These are phyloP conservation scores for Halesus radiatus DNA, from an alignment of 1,140 invertebrate species.

Conservation along the genomic window DNA sequence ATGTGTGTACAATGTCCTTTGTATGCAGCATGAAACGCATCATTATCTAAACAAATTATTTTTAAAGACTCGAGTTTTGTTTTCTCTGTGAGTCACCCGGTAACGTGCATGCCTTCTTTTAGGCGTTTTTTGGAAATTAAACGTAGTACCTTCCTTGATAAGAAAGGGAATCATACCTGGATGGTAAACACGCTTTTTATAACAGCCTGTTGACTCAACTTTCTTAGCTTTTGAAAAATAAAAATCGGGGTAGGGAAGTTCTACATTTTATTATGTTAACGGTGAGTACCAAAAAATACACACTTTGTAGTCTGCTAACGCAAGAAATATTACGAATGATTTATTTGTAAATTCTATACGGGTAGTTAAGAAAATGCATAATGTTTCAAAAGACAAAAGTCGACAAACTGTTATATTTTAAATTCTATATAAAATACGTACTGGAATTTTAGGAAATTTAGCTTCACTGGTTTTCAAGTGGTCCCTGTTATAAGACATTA, in stretches of 20 bases:
- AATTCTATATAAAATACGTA: too few relatives aligned
- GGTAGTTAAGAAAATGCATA: too few relatives aligned
- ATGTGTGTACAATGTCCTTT: conserved; percentile 36
- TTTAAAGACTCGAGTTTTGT: background rate
- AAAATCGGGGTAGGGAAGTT: background rate
- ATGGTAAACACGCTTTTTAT: conserved; percentile 47
- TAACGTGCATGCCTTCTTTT: background rate
- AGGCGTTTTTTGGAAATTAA: conserved; percentile 31
- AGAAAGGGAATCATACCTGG: conserved; percentile 47
- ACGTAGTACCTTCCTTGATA: conserved; percentile 35
- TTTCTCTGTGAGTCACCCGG: conserved; percentile 31
- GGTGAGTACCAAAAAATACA: too few relatives aligned
- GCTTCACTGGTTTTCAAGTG: too few relatives aligned
- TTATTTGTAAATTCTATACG: too few relatives aligned
- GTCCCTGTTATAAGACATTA: too few relatives aligned
- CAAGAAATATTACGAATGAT: too few relatives aligned
- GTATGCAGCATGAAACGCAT: conserved; percentile 36
- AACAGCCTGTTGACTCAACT: conserved; percentile 47
- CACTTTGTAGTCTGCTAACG: too few relatives aligned
- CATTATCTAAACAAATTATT: conserved; percentile 47
- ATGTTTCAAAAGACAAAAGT: too few relatives aligned
- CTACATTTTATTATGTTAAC: too few relatives aligned
- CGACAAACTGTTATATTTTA: too few relatives aligned
- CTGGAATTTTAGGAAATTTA: too few relatives aligned
- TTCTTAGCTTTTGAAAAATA: conserved; percentile 23